phyloP scores from a whole-genome alignment of 2,888 invertebrate genomes.

The Hoplodrina ambigua region DNA sequence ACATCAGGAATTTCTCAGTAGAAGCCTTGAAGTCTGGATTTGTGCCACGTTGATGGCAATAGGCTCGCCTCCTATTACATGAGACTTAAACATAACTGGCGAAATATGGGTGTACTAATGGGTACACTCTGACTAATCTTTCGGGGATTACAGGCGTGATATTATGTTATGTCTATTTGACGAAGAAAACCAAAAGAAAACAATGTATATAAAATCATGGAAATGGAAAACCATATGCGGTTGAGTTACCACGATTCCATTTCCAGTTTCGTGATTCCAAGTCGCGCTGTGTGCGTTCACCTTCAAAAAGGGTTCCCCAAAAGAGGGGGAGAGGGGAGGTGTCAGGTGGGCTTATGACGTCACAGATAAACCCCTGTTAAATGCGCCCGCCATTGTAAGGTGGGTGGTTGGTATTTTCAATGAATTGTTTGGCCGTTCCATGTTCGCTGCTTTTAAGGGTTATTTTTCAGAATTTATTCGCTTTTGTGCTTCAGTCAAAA shows the following conservation, averaged over 20 bases:
- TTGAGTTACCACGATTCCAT: too few species aligned
- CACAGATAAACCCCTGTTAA: conserved; percentile 64
- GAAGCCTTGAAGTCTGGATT: too few species aligned
- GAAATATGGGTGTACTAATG: too few species aligned
- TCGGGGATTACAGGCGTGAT: too few species aligned
- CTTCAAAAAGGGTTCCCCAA: conserved; percentile 20
- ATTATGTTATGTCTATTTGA: too few species aligned
- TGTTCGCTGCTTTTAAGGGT: conserved; percentile 11
- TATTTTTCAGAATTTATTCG: conserved; percentile 17
- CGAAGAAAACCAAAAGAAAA: too few species aligned
- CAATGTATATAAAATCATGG: neutral
- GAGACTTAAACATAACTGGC: too few species aligned
- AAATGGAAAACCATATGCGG: too few species aligned
- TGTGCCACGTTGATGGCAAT: too few species aligned
- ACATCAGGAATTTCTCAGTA: too few species aligned
- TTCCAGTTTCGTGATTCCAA: neutral
- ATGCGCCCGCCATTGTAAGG: conserved; percentile 61
- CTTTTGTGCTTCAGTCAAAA: conserved; percentile 43
- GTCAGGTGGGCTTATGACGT: conserved; percentile 72
- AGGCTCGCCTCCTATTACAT: too few species aligned
- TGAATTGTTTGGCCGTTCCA: conserved; percentile 50
- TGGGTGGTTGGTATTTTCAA: conserved; percentile 43
- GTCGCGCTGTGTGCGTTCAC: conserved; percentile 12
- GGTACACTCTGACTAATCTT: too few species aligned
- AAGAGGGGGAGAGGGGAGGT: conserved; percentile 35